Conservation (phyloP, 1,140 invertebrate species). For the Drosophila yakuba region DNA sequence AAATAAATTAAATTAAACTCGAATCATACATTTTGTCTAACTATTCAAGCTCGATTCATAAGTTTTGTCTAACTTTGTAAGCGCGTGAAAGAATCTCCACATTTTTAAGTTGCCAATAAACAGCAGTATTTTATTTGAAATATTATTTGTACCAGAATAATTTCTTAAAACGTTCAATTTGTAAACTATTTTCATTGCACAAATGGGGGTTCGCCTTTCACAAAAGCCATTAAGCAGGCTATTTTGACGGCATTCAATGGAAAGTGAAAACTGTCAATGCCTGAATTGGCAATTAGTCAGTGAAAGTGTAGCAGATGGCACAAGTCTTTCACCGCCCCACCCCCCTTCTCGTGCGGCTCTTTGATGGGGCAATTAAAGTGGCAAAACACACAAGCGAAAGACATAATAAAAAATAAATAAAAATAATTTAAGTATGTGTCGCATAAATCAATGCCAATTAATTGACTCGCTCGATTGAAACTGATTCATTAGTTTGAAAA, state of each 20-base stretch:
- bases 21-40: no score
- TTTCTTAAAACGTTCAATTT: conserved; percentile 11
- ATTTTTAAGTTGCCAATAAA: no score
- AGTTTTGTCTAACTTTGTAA: no score
- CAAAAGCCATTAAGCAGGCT: conserved; percentile 14
- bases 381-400: conserved; percentile 30
- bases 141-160: conserved; percentile 11
- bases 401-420: conserved; percentile 42
- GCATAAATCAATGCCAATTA: conserved; percentile 68
- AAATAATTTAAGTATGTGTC: conserved; percentile 44
- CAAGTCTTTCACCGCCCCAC: conserved; percentile 11
- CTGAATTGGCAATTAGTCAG: conserved; percentile 64
- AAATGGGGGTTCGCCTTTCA: conserved; percentile 38
- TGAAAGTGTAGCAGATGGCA: conserved; percentile 64
- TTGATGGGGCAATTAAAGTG: conserved; percentile 54
- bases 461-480: conserved; percentile 46
- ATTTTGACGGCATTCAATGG: conserved; percentile 51
- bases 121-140: not conserved
- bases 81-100: no score
- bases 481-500: conserved; percentile 42
- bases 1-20: no score
- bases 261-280: conserved; percentile 71
- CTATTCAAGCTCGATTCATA: no score
- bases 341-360: conserved; percentile 1
- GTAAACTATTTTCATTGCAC: conserved; percentile 42